Evolutionary conservation across 2,113 vertebrate genomes (phyloP), one percentile per base, ranked within the genome.

Genomic region (Otolemur garnettii): DNA sequence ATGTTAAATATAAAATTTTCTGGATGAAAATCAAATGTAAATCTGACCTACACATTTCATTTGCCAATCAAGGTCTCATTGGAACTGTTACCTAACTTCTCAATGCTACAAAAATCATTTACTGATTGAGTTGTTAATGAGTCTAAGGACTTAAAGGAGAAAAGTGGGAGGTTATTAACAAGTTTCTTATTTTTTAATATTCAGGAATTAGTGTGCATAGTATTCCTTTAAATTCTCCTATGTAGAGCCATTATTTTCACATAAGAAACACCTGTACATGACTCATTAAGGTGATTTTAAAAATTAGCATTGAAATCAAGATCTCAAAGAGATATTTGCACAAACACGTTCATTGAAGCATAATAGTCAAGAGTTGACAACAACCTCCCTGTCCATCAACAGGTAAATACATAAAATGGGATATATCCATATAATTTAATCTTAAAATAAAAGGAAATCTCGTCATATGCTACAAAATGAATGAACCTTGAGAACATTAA

Each of bases 1-100:
- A 0, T 87, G 33, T 68, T 79, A 90, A 82, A 75, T 60, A n/a
- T 33, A 81, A 95, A 89, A 59, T 21, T 81, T 86, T 62, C 28
- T 71, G 80, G 18, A 81, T 80, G 88, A 79, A 6, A 68, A 91
- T 42, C 17, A 88, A 77, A 92, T 78, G 38, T 74, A 78, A 85
- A 77, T 72, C 53, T 78, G 72, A 94, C 69, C 60, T 35, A 60
- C 7, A 77, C 35, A 81, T 69, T 85, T 50, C 10, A 83, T 50
- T 59, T 89, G 30, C 2, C 5, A 62, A 26, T 57, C 24, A 42
- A 57, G 28, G 0, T 88, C 68, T 89, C 30, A 33, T 10, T 75
- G 64, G 22, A 83, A 95, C 84, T 80, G 26, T 62, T 77, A 68
- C 59, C 28, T 90, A 24, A 55, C 66, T 91, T 87, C 18, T 80